These are phyloP conservation scores for Pocillopora damicornis DNA, from an alignment of 64 coral and sea anemone species.

Conservation along the genomic window DNA sequence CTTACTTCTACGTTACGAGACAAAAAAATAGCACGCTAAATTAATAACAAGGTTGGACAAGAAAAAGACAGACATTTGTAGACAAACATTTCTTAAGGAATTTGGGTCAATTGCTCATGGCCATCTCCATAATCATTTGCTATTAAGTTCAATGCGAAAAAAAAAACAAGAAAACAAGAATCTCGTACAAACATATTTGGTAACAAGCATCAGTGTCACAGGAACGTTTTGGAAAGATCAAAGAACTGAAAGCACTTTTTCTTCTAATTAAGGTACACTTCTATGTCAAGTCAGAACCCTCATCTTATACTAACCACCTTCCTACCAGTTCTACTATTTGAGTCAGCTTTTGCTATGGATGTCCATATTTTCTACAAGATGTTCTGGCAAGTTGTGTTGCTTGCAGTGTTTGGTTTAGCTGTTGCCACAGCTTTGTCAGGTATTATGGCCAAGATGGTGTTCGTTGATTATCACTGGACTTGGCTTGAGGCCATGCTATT, in stretches of 20 bases:
- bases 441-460: constrained; percentile 94
- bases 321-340: constrained; percentile 88
- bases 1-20: too few relatives aligned
- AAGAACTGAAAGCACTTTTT: background rate
- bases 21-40: too few relatives aligned
- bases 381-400: constrained; percentile 91
- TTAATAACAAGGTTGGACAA: too few relatives aligned
- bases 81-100: too few relatives aligned
- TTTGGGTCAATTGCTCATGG: too few relatives aligned
- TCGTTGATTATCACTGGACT: constrained; percentile 79
- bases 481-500: constrained; percentile 92
- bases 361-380: constrained; percentile 96
- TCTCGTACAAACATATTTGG: too few relatives aligned
- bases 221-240: too few relatives aligned
- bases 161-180: too few relatives aligned
- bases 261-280: constrained; percentile 61
- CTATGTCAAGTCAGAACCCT: constrained; percentile 75
- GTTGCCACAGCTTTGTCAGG: constrained; percentile 71
- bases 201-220: too few relatives aligned
- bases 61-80: too few relatives aligned
- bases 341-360: constrained; percentile 98
- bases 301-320: constrained; percentile 89
- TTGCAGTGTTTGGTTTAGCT: constrained; percentile 86
- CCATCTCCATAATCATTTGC: too few relatives aligned
- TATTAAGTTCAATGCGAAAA: too few relatives aligned